Evolutionary conservation across 2,888 invertebrate genomes (phyloP).

Genomic region (Thecophora atra): DNA sequence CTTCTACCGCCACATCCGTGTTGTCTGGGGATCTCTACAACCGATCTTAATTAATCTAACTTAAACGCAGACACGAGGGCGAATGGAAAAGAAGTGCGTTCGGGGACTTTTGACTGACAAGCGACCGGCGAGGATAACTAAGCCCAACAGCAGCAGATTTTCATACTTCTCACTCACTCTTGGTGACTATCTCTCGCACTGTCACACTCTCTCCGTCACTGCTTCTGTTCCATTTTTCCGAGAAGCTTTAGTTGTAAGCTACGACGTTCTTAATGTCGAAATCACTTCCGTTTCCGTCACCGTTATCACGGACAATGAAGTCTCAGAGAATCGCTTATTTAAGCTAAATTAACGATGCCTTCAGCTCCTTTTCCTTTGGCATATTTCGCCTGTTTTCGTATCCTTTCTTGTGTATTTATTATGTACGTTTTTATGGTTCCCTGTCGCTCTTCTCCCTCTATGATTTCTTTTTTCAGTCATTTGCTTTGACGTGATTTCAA

Average conservation of each 20-base stretch:
- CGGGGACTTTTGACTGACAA: background rate
- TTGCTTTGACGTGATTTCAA: constrained; percentile 16
- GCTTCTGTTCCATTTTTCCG: background rate
- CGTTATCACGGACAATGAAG: background rate
- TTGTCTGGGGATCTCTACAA: background rate
- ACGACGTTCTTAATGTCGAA: background rate
- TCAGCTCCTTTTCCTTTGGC: constrained; percentile 1
- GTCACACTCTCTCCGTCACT: too few species aligned
- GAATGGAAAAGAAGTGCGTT: background rate
- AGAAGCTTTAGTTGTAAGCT: background rate
- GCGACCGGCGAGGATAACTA: background rate
- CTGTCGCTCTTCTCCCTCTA: background rate
- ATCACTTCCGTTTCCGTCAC: constrained; percentile 16
- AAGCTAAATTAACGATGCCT: constrained; percentile 31
- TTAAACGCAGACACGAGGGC: background rate
- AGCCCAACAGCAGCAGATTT: background rate
- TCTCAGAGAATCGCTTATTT: constrained; percentile 26
- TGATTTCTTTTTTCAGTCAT: background rate
- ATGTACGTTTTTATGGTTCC: background rate
- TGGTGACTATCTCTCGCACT: too few species aligned
- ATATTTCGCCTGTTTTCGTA: background rate
- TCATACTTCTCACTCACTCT: too few species aligned
- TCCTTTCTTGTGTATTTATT: background rate
- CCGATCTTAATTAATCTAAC: background rate
- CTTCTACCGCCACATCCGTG: background rate